A percentile compares a stretch with the other conserved stretches of the same genome.
These are phyloP conservation scores for Pachycephala philippinensis DNA, from an alignment of 2,113 vertebrate species.

Conservation along the genomic window DNA sequence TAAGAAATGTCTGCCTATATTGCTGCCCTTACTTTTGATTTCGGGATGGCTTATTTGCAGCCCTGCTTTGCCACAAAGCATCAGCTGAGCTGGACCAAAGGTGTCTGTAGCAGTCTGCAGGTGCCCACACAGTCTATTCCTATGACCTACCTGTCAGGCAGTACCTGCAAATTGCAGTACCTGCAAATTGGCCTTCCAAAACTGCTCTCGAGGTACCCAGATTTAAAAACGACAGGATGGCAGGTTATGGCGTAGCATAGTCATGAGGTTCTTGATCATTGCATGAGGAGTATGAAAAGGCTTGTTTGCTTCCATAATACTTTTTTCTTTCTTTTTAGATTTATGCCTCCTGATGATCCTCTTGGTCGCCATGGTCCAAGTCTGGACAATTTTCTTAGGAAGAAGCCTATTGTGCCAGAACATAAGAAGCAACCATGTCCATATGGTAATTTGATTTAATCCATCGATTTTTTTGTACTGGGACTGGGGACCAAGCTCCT, in stretches of 20 bases:
- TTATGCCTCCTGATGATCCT: constrained; percentile 98
- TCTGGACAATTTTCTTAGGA: constrained; percentile 95
- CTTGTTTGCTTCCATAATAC: background rate
- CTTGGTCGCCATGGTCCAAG: constrained; percentile 94
- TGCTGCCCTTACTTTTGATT: background rate
- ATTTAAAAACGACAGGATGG: background rate
- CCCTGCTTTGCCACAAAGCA: background rate
- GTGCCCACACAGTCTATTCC: background rate
- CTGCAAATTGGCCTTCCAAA: background rate
- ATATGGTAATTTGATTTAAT: constrained; percentile 80
- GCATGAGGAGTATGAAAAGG: background rate
- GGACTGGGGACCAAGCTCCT: background rate
- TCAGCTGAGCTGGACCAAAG: background rate
- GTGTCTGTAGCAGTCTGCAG: background rate
- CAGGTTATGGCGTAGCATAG: background rate
- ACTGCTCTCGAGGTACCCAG: background rate
- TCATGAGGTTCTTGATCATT: background rate
- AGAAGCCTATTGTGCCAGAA: constrained; percentile 90
- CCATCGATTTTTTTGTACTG: background rate
- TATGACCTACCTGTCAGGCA: background rate
- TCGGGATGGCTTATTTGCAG: background rate
- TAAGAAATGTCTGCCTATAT: background rate
- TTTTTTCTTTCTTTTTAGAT: constrained; percentile 68
- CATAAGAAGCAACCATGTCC: constrained; percentile 98
- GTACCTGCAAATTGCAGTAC: background rate